These are phyloP conservation scores for Heteronetta atricapilla DNA, from an alignment of 2,113 vertebrate species.

Conservation along the genomic window DNA sequence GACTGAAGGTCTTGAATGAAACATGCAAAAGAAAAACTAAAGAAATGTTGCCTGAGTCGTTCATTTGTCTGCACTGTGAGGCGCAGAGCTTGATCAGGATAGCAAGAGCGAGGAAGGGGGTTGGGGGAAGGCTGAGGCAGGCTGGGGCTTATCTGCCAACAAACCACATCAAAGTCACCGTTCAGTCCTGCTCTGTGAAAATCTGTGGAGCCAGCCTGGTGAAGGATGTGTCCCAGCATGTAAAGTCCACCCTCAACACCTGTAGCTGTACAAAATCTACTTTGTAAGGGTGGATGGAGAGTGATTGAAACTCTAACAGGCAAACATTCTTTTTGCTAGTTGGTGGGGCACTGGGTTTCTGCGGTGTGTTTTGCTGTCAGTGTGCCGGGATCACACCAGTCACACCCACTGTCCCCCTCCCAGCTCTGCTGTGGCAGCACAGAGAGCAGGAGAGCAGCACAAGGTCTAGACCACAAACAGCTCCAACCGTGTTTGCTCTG, in stretches of 20 bases:
- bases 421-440: not conserved
- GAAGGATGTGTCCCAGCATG: not conserved
- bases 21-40: not conserved
- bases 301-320: not conserved
- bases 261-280: not conserved
- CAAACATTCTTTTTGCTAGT: not conserved
- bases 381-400: not conserved
- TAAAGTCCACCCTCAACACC: not conserved
- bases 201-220: not conserved
- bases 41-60: rapidly evolving
- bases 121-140: not conserved
- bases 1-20: not conserved
- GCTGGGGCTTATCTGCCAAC: not conserved
- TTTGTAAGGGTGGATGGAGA: not conserved
- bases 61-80: not conserved
- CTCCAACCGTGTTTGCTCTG: not conserved
- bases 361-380: rapidly evolving
- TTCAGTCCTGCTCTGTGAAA: not conserved
- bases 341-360: not conserved
- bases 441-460: not conserved
- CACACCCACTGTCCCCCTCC: rapidly evolving
- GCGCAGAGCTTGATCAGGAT: not conserved
- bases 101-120: not conserved
- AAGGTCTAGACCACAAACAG: rapidly evolving
- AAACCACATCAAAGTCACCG: not conserved